Evolutionary conservation across 2,113 vertebrate species (phyloP).

Genomic region (Callipepla squamata): DNA sequence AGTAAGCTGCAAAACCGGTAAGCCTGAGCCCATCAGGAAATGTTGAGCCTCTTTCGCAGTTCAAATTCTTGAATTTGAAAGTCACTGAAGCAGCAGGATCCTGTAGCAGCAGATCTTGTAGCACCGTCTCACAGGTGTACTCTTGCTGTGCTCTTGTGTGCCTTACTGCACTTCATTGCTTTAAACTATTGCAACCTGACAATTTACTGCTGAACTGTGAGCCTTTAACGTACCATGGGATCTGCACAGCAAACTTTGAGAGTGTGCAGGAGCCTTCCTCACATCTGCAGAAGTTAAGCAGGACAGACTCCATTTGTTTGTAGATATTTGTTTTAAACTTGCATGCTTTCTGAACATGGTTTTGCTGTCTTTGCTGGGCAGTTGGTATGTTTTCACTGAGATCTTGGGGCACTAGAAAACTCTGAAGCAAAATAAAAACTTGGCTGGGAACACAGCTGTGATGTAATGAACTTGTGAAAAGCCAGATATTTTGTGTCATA

Average conservation of each 20-base stretch:
- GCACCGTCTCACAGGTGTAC: constrained; percentile 13
- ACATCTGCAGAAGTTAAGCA: not conserved
- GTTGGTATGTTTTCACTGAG: not conserved
- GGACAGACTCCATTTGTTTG: constrained; percentile 2
- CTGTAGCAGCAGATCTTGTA: not conserved
- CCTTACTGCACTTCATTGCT: not conserved
- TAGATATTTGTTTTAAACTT: not conserved
- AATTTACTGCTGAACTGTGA: not conserved
- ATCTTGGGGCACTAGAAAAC: not conserved
- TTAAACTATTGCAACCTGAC: constrained; percentile 38
- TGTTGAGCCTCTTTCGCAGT: not conserved
- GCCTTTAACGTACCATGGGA: not conserved
- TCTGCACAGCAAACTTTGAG: not conserved
- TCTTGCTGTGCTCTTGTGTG: not conserved
- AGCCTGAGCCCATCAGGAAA: not conserved
- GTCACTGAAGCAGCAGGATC: not conserved
- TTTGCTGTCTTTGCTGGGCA: constrained; percentile 5
- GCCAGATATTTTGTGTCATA: not conserved
- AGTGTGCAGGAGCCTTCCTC: not conserved
- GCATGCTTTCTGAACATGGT: not conserved
- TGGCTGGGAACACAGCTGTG: not conserved
- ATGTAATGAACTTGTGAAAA: not conserved
- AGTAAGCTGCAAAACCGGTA: constrained; percentile 86
- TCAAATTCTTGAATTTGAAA: not conserved
- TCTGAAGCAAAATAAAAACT: not conserved